A percentile compares a stretch with the other conserved stretches of the same genome.
Evolutionary conservation across 2,113 vertebrate genomes (phyloP).

Genomic region (Uropsilus gracilis): DNA sequence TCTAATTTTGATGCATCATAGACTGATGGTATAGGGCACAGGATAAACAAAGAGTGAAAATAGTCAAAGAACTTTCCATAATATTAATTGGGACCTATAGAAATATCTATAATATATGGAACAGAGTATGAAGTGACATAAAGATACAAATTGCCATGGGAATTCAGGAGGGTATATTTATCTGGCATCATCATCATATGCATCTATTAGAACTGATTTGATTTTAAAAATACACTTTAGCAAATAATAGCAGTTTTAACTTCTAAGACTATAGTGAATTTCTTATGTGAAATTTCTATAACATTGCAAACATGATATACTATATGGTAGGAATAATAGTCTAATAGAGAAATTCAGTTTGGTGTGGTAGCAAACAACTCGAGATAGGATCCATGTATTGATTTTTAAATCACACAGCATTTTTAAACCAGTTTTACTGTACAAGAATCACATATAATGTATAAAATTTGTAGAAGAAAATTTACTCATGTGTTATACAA

Average conservation of each 20-base stretch:
- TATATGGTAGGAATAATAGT: background rate
- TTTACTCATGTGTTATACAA: background rate
- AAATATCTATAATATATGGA: background rate
- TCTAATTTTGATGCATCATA: background rate
- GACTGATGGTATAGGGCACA: background rate
- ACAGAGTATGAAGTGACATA: background rate
- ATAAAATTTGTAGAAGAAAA: background rate
- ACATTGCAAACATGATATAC: background rate
- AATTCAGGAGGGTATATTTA: background rate
- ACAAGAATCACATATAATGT: no score
- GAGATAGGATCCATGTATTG: no score
- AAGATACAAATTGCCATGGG: background rate
- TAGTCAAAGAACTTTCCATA: background rate
- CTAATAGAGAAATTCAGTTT: background rate
- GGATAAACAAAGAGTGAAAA: background rate
- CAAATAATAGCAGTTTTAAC: background rate
- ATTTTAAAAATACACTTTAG: background rate
- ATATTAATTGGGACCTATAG: background rate
- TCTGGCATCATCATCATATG: background rate
- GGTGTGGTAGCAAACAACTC: no score
- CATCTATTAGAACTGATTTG: background rate
- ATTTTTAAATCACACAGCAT: no score
- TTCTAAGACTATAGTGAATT: background rate
- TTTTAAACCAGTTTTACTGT: no score
- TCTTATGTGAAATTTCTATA: background rate